Evolutionary conservation across 1,140 invertebrate species (phyloP).

Genomic region (Trachymyrmex septentrionalis): DNA sequence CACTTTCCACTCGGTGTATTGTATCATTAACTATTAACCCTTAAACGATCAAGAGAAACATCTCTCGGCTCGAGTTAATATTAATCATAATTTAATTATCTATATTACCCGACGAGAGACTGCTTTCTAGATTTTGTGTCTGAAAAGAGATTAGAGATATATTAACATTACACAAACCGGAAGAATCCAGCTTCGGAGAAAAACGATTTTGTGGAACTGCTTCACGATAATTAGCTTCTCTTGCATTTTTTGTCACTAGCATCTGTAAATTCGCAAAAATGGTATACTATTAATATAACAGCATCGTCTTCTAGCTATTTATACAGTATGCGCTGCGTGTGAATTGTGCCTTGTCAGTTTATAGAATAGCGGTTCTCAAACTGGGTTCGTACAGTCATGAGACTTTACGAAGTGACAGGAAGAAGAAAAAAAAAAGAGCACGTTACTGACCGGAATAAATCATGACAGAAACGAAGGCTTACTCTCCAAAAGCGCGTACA

Average conservation of each 20-base stretch:
- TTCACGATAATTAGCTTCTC: background rate
- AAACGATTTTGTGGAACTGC: background rate
- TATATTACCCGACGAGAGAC: too few relatives aligned
- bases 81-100: slow-evolving; percentile 12
- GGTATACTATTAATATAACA: slow-evolving; percentile 14
- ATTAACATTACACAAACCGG: background rate
- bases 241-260: background rate
- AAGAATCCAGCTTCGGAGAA: background rate
- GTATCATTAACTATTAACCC: background rate
- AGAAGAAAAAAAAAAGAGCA: slow-evolving; percentile 24
- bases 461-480: slow-evolving; percentile 7
- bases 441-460: slow-evolving; percentile 38
- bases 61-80: background rate
- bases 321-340: background rate
- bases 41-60: background rate
- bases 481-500: slow-evolving; percentile 16
- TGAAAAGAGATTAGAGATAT: background rate
- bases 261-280: slow-evolving; percentile 2
- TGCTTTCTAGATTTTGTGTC: background rate
- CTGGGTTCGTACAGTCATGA: slow-evolving; percentile 17
- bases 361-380: slow-evolving; percentile 45
- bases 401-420: slow-evolving; percentile 13
- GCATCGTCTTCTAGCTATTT: slow-evolving; percentile 29
- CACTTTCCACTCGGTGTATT: background rate
- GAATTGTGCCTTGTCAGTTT: slow-evolving; percentile 32